Conservation (phyloP, 1,140 invertebrate species). For the Saccostrea glomerata region DNA sequence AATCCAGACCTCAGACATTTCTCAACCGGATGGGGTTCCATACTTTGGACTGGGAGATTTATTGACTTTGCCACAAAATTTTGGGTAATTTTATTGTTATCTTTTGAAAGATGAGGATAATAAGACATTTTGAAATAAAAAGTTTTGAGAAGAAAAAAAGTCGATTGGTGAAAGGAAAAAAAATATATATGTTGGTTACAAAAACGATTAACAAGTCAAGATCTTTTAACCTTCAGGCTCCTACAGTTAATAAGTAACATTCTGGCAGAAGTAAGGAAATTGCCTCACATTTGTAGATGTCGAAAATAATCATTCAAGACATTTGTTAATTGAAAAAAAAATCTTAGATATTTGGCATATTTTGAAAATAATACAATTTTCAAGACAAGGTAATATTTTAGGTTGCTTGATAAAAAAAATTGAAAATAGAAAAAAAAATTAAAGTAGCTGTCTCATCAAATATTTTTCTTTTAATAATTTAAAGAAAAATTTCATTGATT, state of each 20-base stretch:
- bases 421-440: not conserved
- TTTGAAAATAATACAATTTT: not conserved
- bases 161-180: not conserved
- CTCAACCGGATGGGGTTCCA: slow-evolving; percentile 88
- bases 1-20: slow-evolving; percentile 88
- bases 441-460: not conserved
- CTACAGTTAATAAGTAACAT: not conserved
- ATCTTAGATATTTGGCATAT: not conserved
- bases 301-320: not conserved
- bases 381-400: not conserved
- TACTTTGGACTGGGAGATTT: slow-evolving; percentile 92
- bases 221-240: not conserved
- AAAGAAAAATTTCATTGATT: not conserved
- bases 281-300: not conserved
- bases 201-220: not conserved
- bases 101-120: not conserved
- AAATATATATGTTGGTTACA: no score
- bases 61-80: slow-evolving; percentile 95
- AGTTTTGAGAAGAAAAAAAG: not conserved
- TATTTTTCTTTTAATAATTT: not conserved
- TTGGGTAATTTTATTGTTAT: slow-evolving; percentile 85
- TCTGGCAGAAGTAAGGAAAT: not conserved
- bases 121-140: not conserved
- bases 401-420: not conserved
- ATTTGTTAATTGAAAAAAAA: slow-evolving; percentile 17